Percentiles rank a stretch among this genome's conserved stretches.
Conservation (phyloP, 23 tunicate species). For the Styela plicata region DNA sequence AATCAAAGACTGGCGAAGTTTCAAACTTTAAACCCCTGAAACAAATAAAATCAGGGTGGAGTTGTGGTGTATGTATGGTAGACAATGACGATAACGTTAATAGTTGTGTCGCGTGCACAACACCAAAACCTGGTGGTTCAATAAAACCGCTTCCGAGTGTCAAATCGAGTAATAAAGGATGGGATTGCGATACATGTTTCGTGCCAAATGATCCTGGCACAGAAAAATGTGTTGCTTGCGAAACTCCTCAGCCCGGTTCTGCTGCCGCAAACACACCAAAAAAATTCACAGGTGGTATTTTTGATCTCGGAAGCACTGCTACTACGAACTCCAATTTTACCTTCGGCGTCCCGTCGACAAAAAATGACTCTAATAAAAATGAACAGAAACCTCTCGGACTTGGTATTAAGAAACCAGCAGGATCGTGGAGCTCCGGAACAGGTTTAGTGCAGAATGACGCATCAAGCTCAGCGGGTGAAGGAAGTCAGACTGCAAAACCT, state of each 20-base stretch:
- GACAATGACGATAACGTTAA: background rate
- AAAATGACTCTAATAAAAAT: background rate
- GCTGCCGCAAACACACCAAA: background rate
- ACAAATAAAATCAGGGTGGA: conserved; percentile 3
- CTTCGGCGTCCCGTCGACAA: background rate
- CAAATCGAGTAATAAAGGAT: background rate
- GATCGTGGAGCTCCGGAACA: background rate
- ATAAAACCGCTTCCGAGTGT: background rate
- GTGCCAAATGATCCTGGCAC: conserved; percentile 4
- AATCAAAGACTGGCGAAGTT: background rate
- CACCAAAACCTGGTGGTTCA: conserved; percentile 7
- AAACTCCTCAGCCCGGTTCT: conserved; percentile 23
- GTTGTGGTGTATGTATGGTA: conserved; percentile 4
- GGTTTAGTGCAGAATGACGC: background rate
- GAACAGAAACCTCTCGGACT: background rate
- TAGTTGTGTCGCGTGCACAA: conserved; percentile 8
- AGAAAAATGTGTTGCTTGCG: conserved; percentile 29
- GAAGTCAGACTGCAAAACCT: background rate
- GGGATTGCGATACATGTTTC: conserved; percentile 30
- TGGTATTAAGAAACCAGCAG: background rate
- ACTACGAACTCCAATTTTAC: background rate
- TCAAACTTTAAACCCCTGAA: background rate
- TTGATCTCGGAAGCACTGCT: background rate
- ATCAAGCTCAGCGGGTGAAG: background rate
- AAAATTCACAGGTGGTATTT: background rate